Conservation (phyloP, 1,140 invertebrate genomes). For the Rhizoglyphus robini region DNA sequence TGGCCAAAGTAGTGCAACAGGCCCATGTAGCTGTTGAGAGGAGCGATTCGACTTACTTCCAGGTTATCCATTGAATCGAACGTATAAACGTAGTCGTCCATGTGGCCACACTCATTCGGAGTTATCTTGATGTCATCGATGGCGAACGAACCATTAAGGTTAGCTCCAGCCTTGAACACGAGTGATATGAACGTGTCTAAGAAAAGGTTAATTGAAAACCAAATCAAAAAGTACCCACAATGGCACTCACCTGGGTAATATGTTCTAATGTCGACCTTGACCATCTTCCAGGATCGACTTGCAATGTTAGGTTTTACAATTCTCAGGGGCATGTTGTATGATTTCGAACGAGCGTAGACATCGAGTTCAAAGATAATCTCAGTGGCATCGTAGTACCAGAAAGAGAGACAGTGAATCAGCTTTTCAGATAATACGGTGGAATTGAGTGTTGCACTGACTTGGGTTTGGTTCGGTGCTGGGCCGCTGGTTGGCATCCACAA, state of each 20-base stretch:
- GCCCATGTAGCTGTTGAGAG: constrained; percentile 8
- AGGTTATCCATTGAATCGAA: constrained; percentile 8
- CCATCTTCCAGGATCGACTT: background rate
- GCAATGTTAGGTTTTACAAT: background rate
- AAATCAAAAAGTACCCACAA: too few relatives aligned
- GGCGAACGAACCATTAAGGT: constrained; percentile 1
- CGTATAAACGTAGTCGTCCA: constrained; percentile 10
- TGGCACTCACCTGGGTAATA: too few relatives aligned
- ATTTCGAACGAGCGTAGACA: background rate
- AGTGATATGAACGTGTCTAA: background rate
- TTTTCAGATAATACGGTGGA: background rate
- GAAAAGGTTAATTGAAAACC: too few relatives aligned
- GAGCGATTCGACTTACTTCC: background rate
- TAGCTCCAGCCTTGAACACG: background rate
- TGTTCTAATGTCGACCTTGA: background rate
- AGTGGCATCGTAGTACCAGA: background rate
- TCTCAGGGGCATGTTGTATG: background rate
- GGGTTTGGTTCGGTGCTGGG: too few relatives aligned
- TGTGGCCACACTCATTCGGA: background rate
- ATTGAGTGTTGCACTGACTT: too few relatives aligned
- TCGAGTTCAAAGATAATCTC: background rate
- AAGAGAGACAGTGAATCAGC: background rate
- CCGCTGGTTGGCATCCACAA: background rate
- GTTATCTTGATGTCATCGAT: constrained; percentile 11
- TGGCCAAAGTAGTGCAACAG: background rate